Conservation (phyloP, 2,888 invertebrate species). For the Lymantria dispar region DNA sequence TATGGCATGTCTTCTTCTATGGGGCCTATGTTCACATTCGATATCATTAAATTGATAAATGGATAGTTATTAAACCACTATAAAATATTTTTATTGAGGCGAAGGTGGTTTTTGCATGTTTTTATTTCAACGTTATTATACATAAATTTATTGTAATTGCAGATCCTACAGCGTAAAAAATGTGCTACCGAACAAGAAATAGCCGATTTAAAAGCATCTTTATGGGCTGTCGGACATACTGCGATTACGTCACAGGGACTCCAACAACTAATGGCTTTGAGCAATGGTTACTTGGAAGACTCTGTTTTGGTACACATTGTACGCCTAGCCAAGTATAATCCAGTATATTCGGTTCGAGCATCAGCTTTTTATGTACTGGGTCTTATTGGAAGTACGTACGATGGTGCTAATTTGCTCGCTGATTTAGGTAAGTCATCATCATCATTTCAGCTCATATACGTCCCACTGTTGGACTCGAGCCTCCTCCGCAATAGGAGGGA, state of each 20-base stretch:
- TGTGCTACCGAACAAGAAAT: slow-evolving; percentile 87
- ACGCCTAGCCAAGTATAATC: slow-evolving; percentile 88
- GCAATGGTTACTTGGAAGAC: slow-evolving; percentile 61
- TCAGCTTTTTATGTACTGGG: slow-evolving; percentile 95
- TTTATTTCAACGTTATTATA: neutral
- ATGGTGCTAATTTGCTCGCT: slow-evolving; percentile 90
- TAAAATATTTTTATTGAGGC: no score
- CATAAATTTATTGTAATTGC: neutral
- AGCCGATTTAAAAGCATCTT: slow-evolving; percentile 90
- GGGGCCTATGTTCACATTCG: no score
- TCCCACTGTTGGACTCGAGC: no score
- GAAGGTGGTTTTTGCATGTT: no score
- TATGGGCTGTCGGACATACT: slow-evolving; percentile 95
- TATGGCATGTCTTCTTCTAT: no score
- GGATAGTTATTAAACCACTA: no score
- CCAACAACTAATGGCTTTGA: slow-evolving; percentile 85
- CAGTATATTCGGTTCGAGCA: slow-evolving; percentile 93
- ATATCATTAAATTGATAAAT: no score
- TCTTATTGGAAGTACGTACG: slow-evolving; percentile 90
- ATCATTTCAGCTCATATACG: no score
- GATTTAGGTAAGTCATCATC: slow-evolving; percentile 83
- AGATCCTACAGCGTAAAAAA: slow-evolving; percentile 74
- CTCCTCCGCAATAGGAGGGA: no score
- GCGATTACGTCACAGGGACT: slow-evolving; percentile 90
- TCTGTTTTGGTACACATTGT: slow-evolving; percentile 75